Percentiles rank a stretch among this genome's conserved stretches.
Conservation (phyloP, 2,888 invertebrate species). For the Lochmaea crataegi region DNA sequence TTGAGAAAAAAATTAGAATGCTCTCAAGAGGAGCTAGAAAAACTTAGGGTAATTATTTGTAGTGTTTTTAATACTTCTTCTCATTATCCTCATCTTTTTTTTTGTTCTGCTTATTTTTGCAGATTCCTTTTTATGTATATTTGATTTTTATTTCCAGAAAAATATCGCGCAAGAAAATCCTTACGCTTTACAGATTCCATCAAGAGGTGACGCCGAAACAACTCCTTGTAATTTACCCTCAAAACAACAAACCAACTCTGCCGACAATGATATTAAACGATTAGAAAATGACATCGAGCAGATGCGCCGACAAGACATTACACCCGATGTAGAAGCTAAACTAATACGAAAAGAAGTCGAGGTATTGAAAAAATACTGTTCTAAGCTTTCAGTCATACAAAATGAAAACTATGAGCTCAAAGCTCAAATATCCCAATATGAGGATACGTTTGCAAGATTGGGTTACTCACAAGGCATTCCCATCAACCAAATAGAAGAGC, state of each 20-base stretch:
- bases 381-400: conserved; percentile 57
- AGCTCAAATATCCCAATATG: conserved; percentile 40
- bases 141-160: conserved; percentile 33
- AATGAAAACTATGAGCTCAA: conserved; percentile 58
- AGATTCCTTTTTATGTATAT: neutral
- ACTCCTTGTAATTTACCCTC: conserved; percentile 11
- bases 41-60: conserved; percentile 43
- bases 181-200: conserved; percentile 17
- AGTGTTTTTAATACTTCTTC: neutral
- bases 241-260: conserved; percentile 19
- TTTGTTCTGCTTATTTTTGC: too few species aligned
- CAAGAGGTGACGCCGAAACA: conserved; percentile 21
- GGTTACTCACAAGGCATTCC: conserved; percentile 32
- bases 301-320: conserved; percentile 50
- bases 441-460: conserved; percentile 40
- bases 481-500: conserved; percentile 35
- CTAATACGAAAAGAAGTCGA: conserved; percentile 58
- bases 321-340: conserved; percentile 56
- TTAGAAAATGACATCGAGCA: conserved; percentile 57
- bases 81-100: too few species aligned
- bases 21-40: conserved; percentile 53
- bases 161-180: conserved; percentile 32
- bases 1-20: conserved; percentile 52
- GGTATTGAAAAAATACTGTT: conserved; percentile 59
- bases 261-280: conserved; percentile 52